Percentiles rank a stretch among this genome's conserved stretches.
Evolutionary conservation across 1,140 invertebrate species (phyloP).

Genomic region (Orchestia grillus): DNA sequence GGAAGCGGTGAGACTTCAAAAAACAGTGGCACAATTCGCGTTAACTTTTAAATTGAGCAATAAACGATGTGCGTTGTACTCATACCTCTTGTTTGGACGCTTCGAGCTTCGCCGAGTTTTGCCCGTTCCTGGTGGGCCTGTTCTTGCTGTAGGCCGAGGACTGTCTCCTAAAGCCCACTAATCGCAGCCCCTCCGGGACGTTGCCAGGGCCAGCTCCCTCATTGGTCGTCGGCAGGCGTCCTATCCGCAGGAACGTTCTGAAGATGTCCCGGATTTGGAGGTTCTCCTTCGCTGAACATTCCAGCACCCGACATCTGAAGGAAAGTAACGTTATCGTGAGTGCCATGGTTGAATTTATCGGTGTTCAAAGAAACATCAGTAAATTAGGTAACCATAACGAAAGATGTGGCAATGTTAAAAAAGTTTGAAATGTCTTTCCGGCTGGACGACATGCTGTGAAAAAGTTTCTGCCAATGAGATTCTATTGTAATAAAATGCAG

Average conservation of each 20-base stretch:
- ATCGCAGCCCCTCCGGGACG: neutral
- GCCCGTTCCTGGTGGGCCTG: slow-evolving; percentile 16
- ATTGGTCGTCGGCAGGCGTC: neutral
- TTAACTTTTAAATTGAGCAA: neutral
- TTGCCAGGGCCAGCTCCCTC: neutral
- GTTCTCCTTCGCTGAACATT: slow-evolving; percentile 47
- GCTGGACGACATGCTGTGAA: too few relatives aligned
- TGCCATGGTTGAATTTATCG: neutral
- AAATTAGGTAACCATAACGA: too few relatives aligned
- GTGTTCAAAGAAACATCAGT: neutral
- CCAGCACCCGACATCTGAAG: slow-evolving; percentile 52
- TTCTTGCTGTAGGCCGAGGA: slow-evolving; percentile 49
- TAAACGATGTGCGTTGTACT: neutral
- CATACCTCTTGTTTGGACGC: slow-evolving; percentile 15
- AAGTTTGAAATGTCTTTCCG: too few relatives aligned
- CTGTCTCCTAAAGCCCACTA: slow-evolving; percentile 47
- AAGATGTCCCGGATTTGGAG: slow-evolving; percentile 59
- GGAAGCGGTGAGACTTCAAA: too few relatives aligned
- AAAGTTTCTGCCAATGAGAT: too few relatives aligned
- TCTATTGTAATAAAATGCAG: too few relatives aligned
- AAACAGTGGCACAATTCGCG: too few relatives aligned
- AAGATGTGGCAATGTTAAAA: too few relatives aligned
- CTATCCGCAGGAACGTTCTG: slow-evolving; percentile 66
- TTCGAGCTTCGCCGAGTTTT: slow-evolving; percentile 33
- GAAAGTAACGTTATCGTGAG: neutral